Evolutionary conservation across 1,140 invertebrate genomes (phyloP).

Genomic region (Formica selysi): DNA sequence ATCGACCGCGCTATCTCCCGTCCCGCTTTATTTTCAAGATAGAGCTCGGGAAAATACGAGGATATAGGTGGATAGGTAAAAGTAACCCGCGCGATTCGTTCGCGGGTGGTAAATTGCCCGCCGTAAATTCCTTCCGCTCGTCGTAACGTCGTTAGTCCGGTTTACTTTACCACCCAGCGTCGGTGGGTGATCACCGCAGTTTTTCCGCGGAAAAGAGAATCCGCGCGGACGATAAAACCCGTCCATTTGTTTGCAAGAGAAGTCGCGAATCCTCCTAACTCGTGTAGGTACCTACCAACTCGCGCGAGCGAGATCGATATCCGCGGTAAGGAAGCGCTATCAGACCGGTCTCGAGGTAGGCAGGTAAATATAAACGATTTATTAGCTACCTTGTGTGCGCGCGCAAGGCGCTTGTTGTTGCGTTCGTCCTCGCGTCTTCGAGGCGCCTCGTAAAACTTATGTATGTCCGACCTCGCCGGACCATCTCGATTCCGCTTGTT

Average conservation of each 20-base stretch:
- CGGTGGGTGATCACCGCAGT: constrained; percentile 26
- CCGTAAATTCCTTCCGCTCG: constrained; percentile 60
- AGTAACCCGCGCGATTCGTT: constrained; percentile 51
- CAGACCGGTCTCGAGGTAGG: background rate
- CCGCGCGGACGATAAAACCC: constrained; percentile 41
- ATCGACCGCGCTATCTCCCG: constrained; percentile 41
- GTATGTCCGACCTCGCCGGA: background rate
- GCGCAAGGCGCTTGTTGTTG: constrained; percentile 13
- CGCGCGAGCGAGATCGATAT: constrained; percentile 23
- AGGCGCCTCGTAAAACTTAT: constrained; percentile 41
- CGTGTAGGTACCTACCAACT: background rate
- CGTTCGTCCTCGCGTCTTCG: constrained; percentile 40
- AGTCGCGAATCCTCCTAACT: background rate
- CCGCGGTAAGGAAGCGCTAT: constrained; percentile 20
- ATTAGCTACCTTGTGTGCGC: constrained; percentile 24
- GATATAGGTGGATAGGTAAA: constrained; percentile 28
- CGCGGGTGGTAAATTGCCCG: constrained; percentile 49
- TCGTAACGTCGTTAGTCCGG: constrained; percentile 53
- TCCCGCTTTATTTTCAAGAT: constrained; percentile 52
- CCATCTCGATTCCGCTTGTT: constrained; percentile 15
- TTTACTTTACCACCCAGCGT: constrained; percentile 40
- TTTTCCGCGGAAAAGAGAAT: constrained; percentile 33
- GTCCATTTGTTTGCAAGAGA: constrained; percentile 49
- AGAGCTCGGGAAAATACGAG: background rate
- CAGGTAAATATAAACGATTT: constrained; percentile 51